Base-by-base conservation (phyloP, 2,113 vertebrate genomes). In the Anas platyrhynchos region DNA sequence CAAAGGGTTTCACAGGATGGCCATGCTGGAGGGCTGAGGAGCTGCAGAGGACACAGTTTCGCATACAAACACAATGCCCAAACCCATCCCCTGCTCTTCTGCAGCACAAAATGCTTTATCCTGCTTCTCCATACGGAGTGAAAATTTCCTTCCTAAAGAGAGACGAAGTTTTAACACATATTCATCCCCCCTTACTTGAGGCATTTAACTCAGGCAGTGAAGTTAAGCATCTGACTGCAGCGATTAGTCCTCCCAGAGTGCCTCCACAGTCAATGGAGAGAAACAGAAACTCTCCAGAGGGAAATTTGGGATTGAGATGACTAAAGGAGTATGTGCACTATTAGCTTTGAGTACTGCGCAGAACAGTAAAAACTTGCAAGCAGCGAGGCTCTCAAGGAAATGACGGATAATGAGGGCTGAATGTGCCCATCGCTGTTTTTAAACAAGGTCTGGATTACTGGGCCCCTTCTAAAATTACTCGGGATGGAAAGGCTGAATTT, bases 401-500 rank as follows among this genome's bases (percentile, higher is more conserved):
- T 5, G 26, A 46, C 11, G 16, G 73, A 18, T 81, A 84, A 78
- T 7, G 36, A 92, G 77, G 76, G 44, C 55, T 86, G 78, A 78
- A 22, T 65, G 50, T 92, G 88, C 94, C 91, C 95, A 95, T 68
- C 84, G 75, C 97, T 91, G 86, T 91, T 97, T 96, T 94, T 89
- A 95, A 90, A 76, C 59, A 18, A 96, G 87, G 94, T 72, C 74
- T 94, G 85, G 43, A 59, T 77, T 94, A 95, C 88, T 29, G 69
- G 69, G 48, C 55, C 72, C 46, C 91, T 96, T 97, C 83, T 95
- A 93, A 97, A 98, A 95, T 95, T 97, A 91, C 77, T 87, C 81
- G 85, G 86, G 77, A 90, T 95, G 93, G 94, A 93, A 95, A 97
- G 89, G 94, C 91, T 97, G 95, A 83, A 94, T 92, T 95, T 94